phyloP scores from a whole-genome alignment of 2,113 vertebrate species.

The Centrocercus urophasianus region DNA sequence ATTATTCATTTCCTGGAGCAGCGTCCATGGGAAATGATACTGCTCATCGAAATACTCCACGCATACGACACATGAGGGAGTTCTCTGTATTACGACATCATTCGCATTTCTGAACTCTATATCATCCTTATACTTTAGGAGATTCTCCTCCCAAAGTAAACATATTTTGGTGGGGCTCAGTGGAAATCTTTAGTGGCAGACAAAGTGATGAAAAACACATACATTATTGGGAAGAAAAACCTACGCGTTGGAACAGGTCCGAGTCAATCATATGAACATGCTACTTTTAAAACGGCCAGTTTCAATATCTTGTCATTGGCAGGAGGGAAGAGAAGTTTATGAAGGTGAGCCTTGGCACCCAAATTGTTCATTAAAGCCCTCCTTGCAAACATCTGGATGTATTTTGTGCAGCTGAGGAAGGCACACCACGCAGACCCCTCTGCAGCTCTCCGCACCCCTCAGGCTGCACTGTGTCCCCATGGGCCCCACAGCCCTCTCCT shows the following conservation, averaged over 20 bases:
- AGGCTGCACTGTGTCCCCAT: background rate
- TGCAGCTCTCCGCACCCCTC: background rate
- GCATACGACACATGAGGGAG: background rate
- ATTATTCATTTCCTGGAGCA: constrained; percentile 50
- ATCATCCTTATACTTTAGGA: constrained; percentile 39
- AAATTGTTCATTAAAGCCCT: background rate
- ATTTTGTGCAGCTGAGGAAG: background rate
- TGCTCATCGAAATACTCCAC: background rate
- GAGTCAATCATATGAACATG: background rate
- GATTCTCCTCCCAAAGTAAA: constrained; percentile 57
- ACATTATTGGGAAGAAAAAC: background rate
- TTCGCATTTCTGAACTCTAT: constrained; percentile 52
- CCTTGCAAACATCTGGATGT: constrained; percentile 2
- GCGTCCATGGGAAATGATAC: background rate
- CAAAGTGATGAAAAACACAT: background rate
- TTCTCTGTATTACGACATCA: constrained; percentile 31
- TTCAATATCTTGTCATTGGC: background rate
- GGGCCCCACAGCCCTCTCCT: background rate
- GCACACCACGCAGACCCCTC: rapidly evolving
- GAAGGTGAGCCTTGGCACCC: background rate
- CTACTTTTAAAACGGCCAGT: background rate
- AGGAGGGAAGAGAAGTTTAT: background rate
- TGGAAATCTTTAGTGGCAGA: constrained; percentile 24
- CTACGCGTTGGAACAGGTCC: background rate
- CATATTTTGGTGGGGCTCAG: constrained; percentile 46